Base-by-base conservation (phyloP, 2,888 invertebrate species). In the Eucriotettix oculatus region DNA sequence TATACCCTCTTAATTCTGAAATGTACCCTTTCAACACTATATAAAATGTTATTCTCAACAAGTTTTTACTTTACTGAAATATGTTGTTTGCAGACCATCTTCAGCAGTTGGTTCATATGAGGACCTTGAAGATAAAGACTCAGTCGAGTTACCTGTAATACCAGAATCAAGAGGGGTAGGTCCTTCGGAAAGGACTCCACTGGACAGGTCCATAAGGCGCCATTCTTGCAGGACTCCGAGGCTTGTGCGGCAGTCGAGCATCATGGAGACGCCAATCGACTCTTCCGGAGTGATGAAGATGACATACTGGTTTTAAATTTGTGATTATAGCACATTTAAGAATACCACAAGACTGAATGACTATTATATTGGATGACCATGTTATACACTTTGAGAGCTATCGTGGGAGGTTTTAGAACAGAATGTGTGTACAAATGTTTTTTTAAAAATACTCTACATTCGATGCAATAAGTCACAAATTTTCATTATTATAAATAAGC, bases 231-330 rank as follows among this genome's bases (percentile, higher is more conserved):
- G 85, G 0, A 82, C 85, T 78, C 80, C 82, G 53, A 80, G 83
- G 68, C 73, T 92, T 44, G 85, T 85, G 11, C 80, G 89, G 10
- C 91, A 91, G 72, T 79, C 84, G 59, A 90, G 90, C 72, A 78
- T 84, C 12, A 81, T 91, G 79, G 90, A 91, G 68, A 90, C 90
- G 1, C 90, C 90, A 64, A 79, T 85, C 62, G 84, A 86, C 66
- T 77, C 81, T 1, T 85, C 88, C 68, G 91, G 91, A 14, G 84
- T 83, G 58, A 86, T 91, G 73, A 88, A 85, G 71, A 83, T 91
- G 79, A 88, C 90, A 0, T 90, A 90, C 72, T 91, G 91, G 91
- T 90, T 90, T 74, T 90, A 78, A 55, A 52, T 14, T 48, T 48
- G 12, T 48, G n/a, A 48, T 14, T 48, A n/a, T 14, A 7, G 48